Evolutionary conservation across 2,888 invertebrate species (phyloP), one percentile per base, ranked within the genome.

Genomic region (Miltochrista miniata): DNA sequence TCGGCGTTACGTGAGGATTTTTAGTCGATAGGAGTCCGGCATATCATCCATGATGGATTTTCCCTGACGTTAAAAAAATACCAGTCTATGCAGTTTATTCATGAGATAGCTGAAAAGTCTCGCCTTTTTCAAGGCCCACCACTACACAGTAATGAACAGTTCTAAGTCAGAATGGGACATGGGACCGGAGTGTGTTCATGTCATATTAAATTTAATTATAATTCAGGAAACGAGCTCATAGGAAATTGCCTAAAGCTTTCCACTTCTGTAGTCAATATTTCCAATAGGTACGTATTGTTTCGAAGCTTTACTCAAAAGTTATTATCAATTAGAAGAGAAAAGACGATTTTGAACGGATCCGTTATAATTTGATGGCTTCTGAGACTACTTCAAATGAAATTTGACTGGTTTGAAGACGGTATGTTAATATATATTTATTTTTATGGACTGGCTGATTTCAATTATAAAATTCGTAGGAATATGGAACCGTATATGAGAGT

Each of bases 181-280:
- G 24, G 43, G 49, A 36, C 43, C n/a, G 9, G 37, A 43, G 48
- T 45, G 45, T 45, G 48, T 36, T 46, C 45, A 35, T 47, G 38
- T 44, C 31, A 36, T 44, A 56, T 63, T 57, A 43, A 41, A 10
- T 52, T 56, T 67, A 58, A 57, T 61, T 63, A 61, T 50, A 51
- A 51, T 58, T 48, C 53, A 58, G 55, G 52, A 64, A 63, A 60
- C 51, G 49, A 43, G 38, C 48, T 47, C n/a, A 35, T 18, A 48
- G 14, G 11, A 42, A 12, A 34, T 12, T 18, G 24, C 15, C 12
- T 40, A 45, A 15, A 50, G 50, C 37, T 49, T 39, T 38, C 48
- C 35, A 51, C 39, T 50, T 33, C 14, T 42, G 48, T 15, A 41
- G 37, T 49, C 31, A 44, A 57, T 50, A 34, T 52, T 61, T 54